Conservation (phyloP, 2,113 vertebrate genomes). For the Aplodontia rufa region DNA sequence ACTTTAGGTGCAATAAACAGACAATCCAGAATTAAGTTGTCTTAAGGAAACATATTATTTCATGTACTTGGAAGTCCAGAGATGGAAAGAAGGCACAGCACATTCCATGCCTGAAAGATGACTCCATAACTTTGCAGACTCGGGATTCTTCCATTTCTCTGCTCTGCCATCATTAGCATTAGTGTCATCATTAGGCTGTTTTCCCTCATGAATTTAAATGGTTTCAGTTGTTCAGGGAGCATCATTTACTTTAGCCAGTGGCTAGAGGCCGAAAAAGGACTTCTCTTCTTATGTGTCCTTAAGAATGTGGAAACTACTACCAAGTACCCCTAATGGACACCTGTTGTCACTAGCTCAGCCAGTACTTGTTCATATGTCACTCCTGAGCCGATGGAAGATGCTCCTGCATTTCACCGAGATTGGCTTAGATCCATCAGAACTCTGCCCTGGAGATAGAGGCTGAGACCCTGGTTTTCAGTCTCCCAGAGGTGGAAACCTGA, state of each 20-base stretch:
- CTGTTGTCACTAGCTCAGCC: no score
- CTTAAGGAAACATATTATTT: neutral
- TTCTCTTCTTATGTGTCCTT: neutral
- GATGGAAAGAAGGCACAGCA: neutral
- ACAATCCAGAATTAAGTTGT: neutral
- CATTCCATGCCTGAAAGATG: neutral
- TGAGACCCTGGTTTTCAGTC: neutral
- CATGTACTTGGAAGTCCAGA: neutral
- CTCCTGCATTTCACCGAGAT: neutral
- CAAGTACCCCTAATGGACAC: neutral
- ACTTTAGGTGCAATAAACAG: neutral
- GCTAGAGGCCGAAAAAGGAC: neutral
- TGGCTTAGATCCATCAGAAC: neutral
- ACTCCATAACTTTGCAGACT: neutral
- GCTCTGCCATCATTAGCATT: neutral
- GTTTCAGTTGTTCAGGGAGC: neutral
- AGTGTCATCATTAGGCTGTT: neutral
- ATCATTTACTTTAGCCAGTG: neutral
- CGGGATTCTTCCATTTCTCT: neutral
- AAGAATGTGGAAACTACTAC: neutral
- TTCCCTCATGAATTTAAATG: neutral
- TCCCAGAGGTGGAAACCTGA: neutral
- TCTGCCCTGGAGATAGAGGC: neutral
- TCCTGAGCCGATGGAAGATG: neutral
- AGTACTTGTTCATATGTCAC: neutral